These are phyloP conservation scores for Ectemnius lituratus DNA, from an alignment of 2,888 invertebrate species.

Conservation along the genomic window DNA sequence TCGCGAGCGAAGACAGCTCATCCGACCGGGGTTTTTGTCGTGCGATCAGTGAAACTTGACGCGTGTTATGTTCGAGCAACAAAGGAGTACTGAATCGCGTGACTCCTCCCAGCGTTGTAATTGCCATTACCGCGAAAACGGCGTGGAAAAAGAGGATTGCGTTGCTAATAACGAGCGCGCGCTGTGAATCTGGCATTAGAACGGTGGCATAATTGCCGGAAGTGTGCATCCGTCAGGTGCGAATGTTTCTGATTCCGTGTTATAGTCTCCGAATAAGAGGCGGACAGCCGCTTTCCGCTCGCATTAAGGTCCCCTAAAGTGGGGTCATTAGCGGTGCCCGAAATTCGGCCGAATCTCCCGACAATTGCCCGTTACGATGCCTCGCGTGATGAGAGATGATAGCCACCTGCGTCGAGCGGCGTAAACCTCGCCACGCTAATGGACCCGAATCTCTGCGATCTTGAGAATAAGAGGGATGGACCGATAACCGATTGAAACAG, in stretches of 20 bases:
- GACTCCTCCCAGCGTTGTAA: constrained; percentile 23
- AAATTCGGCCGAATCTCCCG: constrained; percentile 34
- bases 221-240: constrained; percentile 20
- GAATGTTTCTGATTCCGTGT: constrained; percentile 17
- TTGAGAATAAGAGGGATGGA: no score
- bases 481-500: no score
- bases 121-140: constrained; percentile 23
- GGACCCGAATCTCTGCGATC: not conserved
- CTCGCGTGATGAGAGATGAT: constrained; percentile 49
- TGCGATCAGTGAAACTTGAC: not conserved
- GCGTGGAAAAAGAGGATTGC: constrained; percentile 16
- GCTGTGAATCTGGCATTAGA: no score
- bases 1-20: no score
- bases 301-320: constrained; percentile 31
- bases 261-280: constrained; percentile 23
- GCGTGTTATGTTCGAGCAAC: not conserved
- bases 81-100: constrained; percentile 25
- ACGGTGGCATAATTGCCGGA: constrained; percentile 35
- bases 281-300: constrained; percentile 9
- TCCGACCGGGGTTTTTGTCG: not conserved
- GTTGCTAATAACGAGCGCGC: constrained; percentile 1
- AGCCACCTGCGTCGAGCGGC: constrained; percentile 8
- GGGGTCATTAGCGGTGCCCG: constrained; percentile 35
- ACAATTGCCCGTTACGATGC: constrained; percentile 37
- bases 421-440: not conserved